Evolutionary conservation across 1,140 invertebrate species (phyloP), one percentile per base, ranked within the genome.

Genomic region (Drosophila dunni): DNA sequence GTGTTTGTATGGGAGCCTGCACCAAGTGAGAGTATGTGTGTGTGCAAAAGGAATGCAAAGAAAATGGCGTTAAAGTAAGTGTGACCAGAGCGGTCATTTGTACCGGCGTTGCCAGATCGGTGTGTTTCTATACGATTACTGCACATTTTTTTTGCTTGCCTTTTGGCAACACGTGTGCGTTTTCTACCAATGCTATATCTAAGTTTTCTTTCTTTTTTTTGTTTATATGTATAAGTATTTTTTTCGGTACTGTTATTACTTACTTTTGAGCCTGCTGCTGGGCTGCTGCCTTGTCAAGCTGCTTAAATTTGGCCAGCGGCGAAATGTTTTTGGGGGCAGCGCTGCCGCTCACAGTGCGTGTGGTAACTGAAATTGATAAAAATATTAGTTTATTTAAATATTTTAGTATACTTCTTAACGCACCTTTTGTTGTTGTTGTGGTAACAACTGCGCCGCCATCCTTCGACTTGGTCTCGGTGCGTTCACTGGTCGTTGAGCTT

Each of bases 291-390:
- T 96, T 95, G 93, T 98, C 97, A 92, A 97, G 94, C 94, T 97
- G 96, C 91, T 96, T 95, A 94, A 98, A 98, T 94, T 97, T 97
- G 90, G 96, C 95, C 93, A 97, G 97, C 67, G 97, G 96, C 81
- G 96, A 97, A 85, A 96, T 94, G 66, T 96, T 94, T 92, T 96
- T 96, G 66, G 93, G 82, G 89, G 93, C 94, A 74, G 84, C 84
- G 94, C 92, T 93, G 92, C 93, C 93, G 84, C 93, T 94, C 91
- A 92, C 94, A 75, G 93, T 93, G 81, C 93, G 94, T 81, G 95
- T 95, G 79, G 94, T 94, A 86, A 95, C 96, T 96, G 93, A 75
- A 94, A 94, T 81, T 83, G 60, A 74, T 93, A 84, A 86, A 67
- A 82, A 58, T 63, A 54, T 10, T 29, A 51, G 50, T 34, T 83